Evolutionary conservation across 2,888 invertebrate species (phyloP).

Genomic region (Colostygia pectinataria): DNA sequence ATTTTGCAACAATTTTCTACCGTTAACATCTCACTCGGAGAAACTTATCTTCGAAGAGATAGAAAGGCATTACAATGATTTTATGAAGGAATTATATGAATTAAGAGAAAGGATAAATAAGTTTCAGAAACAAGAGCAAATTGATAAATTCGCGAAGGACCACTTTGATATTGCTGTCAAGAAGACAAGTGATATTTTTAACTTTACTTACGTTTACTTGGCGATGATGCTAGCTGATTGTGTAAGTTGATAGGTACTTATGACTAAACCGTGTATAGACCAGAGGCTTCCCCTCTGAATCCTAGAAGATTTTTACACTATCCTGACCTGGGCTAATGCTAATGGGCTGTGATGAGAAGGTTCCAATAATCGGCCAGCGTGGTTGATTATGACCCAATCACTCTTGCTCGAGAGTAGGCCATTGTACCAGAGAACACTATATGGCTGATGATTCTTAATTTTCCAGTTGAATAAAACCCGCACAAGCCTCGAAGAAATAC

Average conservation of each 20-base stretch:
- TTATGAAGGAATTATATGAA: slow-evolving; percentile 39
- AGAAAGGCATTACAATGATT: slow-evolving; percentile 35
- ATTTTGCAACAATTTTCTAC: slow-evolving; percentile 51
- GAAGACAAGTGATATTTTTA: slow-evolving; percentile 48
- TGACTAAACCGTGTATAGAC: too few relatives aligned
- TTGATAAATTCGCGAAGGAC: slow-evolving; percentile 46
- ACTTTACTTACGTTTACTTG: slow-evolving; percentile 50
- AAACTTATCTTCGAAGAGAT: slow-evolving; percentile 47
- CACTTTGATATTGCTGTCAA: slow-evolving; percentile 46
- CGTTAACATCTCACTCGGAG: slow-evolving; percentile 42
- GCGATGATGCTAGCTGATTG: slow-evolving; percentile 45
- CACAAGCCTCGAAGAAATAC: slow-evolving; percentile 56
- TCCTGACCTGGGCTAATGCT: too few relatives aligned
- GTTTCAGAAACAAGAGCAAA: slow-evolving; percentile 45
- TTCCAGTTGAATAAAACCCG: slow-evolving; percentile 47
- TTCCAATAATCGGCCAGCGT: too few relatives aligned
- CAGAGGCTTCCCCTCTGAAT: too few relatives aligned
- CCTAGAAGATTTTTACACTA: too few relatives aligned
- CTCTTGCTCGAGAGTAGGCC: neutral
- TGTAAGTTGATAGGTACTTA: slow-evolving; percentile 38
- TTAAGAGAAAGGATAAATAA: slow-evolving; percentile 40
- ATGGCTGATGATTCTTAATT: too few relatives aligned
- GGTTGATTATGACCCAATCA: neutral
- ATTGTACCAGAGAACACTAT: too few relatives aligned
- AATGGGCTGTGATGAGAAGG: too few relatives aligned